Base-by-base conservation (phyloP, 1,140 invertebrate species). In the Nebria ingens region DNA sequence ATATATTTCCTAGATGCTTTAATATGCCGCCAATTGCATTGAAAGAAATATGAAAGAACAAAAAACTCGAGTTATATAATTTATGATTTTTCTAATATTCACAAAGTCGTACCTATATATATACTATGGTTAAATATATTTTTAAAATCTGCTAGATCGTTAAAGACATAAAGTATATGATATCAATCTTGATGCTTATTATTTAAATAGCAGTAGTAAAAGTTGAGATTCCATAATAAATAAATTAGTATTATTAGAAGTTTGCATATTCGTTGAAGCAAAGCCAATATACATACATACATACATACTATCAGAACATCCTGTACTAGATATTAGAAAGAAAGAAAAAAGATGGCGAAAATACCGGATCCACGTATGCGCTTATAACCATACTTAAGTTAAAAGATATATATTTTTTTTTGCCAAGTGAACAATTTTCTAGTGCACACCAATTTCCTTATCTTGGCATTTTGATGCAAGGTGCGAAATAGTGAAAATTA, bases 401-500 rank as follows among this genome's bases (percentile, higher is more conserved):
- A 17, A 6, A 4, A 45, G 40, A 34, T 34, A 34, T 34, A 9
- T n/a, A n/a, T n/a, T n/a, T 29, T 29, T 6, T 29, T 29, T 29
- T 29, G 25, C 4, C 4, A 4, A 13, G 4, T 29, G 25, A 4
- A 29, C 25, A 29, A 6, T 45, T 45, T 17, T 17, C 25, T 34
- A 34, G 6, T 45, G 40, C 40, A 45, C 40, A 45, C 40, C 40
- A 45, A 45, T 45, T 45, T 45, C 15, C 40, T 45, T 45, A 45
- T 45, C 40, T 45, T 17, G 40, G 15, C 40, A 45, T 45, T 45
- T n/a, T n/a, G n/a, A n/a, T 45, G 40, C 15, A 17, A 45, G 40
- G 40, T 45, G 40, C 40, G 40, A 45, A 45, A 45, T 45, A 45
- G 40, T 45, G 40, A 45, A 45, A 45, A 45, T 45, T 45, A 45